Base-by-base conservation (phyloP, 2,888 invertebrate species). In the Holacanthella duospinosa region DNA sequence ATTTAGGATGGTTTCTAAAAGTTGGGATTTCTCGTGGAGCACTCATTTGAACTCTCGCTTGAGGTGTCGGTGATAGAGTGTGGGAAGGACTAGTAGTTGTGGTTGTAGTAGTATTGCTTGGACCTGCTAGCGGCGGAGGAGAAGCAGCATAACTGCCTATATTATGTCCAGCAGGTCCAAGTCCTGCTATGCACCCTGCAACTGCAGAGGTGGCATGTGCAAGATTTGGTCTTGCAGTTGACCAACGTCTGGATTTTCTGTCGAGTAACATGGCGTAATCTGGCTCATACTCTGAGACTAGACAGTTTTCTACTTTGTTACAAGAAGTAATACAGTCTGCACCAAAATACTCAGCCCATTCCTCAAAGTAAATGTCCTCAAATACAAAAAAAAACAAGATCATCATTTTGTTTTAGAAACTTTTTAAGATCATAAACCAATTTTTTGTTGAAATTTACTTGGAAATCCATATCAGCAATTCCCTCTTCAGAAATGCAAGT, bases 401-500 rank as follows among this genome's bases (percentile, higher is more conserved):
- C n/a, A n/a, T n/a, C n/a, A n/a, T n/a, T n/a, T n/a, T 54, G 54
- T 54, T 54, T 6, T 56, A 28, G 12, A 24, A 9, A 56, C 4
- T 56, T 16, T 4, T 6, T 6, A 16, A 36, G 16, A 36, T 36
- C 36, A 36, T 9, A 36, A 53, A 53, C n/a, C n/a, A n/a, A n/a
- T 24, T 59, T 58, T 58, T 16, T 24, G n/a, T 12, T 4, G 4
- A 2, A 26, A 53, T 48, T 58, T 74, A 89, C 88, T 25, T 88
- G 88, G 55, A 89, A 80, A 77, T 89, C 89, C 80, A 89, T 85
- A 74, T 89, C 89, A 0, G 88, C 85, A 59, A 89, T 87, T 28
- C 88, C 89, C 75, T 89, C 89, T 77, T 89, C 89, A 57, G 88
- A 88, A 76, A 89, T 89, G 78, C 89, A 89, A 19, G 89, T 89